phyloP scores from a whole-genome alignment of 2,113 vertebrate species.

The Hippoglossus stenolepis region DNA sequence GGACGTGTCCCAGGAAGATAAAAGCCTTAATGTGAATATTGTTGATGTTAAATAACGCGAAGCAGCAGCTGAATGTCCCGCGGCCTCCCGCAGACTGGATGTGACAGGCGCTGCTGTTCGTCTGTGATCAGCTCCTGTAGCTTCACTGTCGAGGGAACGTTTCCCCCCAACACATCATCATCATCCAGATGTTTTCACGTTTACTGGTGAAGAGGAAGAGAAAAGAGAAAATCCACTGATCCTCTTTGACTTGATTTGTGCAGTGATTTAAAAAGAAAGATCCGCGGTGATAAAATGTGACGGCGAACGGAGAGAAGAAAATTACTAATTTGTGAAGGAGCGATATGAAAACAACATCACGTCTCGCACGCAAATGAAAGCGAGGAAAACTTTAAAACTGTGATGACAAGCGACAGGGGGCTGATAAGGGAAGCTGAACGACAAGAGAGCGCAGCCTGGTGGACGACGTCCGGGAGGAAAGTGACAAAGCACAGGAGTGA shows the following conservation, averaged over 20 bases:
- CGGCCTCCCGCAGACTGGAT: too few species aligned
- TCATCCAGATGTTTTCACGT: conserved; percentile 19
- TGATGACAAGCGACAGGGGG: conserved; percentile 34
- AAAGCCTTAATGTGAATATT: too few species aligned
- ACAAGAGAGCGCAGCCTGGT: conserved; percentile 44
- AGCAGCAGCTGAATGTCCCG: too few species aligned
- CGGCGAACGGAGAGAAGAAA: conserved; percentile 41
- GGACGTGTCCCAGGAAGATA: too few species aligned
- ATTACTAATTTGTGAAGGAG: conserved; percentile 53
- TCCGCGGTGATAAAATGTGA: conserved; percentile 35
- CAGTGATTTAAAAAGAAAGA: conserved; percentile 24
- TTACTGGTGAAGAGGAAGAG: too few species aligned
- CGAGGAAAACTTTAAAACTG: conserved; percentile 51
- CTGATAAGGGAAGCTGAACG: conserved; percentile 51
- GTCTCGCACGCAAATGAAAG: conserved; percentile 44
- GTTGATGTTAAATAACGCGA: too few species aligned
- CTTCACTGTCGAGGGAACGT: not conserved
- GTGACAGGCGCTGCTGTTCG: too few species aligned
- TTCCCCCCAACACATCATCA: conserved; percentile 1
- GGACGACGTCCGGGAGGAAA: not conserved
- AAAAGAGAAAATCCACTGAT: too few species aligned
- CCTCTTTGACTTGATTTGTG: conserved; percentile 44
- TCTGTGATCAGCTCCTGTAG: conserved; percentile 15
- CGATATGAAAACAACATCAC: conserved; percentile 37
- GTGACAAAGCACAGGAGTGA: conserved; percentile 37